These are phyloP conservation scores for Tricholaema leucomelas DNA, from an alignment of 2,113 vertebrate genomes.

Conservation along the genomic window DNA sequence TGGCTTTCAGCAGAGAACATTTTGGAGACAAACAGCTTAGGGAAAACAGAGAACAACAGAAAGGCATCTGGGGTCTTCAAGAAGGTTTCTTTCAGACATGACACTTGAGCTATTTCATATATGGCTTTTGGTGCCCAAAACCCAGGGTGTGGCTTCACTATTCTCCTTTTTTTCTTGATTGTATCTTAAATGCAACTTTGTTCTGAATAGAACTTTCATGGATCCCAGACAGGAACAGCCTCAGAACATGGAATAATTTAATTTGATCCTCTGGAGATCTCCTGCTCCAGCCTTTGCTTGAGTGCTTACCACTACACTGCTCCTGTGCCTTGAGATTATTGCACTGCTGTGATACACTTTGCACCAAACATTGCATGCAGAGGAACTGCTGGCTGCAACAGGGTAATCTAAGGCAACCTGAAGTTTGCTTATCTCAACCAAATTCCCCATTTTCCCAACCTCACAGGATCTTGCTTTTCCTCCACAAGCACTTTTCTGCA, in stretches of 20 bases:
- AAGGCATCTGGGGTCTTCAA: background rate
- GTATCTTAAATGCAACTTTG: background rate
- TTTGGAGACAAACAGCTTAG: background rate
- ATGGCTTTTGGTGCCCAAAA: background rate
- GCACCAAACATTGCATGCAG: background rate
- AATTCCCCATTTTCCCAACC: background rate
- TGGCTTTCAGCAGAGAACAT: background rate
- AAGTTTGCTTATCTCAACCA: background rate
- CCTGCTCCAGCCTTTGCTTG: background rate
- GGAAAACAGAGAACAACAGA: background rate
- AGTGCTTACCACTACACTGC: background rate
- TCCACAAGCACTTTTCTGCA: background rate
- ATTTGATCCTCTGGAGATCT: background rate
- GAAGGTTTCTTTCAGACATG: background rate
- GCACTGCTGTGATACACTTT: background rate
- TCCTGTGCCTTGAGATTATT: background rate
- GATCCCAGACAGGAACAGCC: background rate
- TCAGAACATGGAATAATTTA: background rate
- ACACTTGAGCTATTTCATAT: background rate
- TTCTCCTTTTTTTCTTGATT: background rate
- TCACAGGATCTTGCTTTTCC: background rate
- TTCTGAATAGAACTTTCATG: background rate
- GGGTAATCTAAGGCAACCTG: background rate
- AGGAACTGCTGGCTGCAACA: background rate
- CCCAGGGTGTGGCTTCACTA: background rate